Evolutionary conservation across 2,113 vertebrate species (phyloP).

Genomic region (Labeo catla): DNA sequence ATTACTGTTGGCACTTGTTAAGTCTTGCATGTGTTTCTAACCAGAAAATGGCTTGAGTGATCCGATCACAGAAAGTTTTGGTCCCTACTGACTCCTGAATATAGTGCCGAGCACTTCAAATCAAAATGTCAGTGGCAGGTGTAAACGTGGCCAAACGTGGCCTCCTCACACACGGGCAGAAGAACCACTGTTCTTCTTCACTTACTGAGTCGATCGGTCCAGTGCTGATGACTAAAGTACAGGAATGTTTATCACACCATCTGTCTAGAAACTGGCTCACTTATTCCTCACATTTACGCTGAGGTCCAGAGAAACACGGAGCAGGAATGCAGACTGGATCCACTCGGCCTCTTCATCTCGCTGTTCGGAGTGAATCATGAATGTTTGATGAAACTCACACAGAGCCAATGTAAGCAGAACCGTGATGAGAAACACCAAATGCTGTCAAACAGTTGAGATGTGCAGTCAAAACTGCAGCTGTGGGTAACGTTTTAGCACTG

Average conservation of each 20-base stretch:
- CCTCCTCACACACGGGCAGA: background rate
- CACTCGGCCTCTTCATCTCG: constrained; percentile 10
- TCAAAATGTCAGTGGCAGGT: background rate
- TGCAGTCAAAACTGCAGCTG: constrained; percentile 68
- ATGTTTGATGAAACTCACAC: constrained; percentile 69
- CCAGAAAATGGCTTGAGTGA: background rate
- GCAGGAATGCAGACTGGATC: constrained; percentile 51
- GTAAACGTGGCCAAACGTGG: background rate
- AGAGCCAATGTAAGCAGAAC: constrained; percentile 66
- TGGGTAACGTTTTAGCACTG: constrained; percentile 55
- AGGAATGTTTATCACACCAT: constrained; percentile 44
- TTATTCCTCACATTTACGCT: background rate
- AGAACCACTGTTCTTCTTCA: background rate
- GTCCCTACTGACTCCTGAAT: background rate
- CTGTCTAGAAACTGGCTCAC: background rate
- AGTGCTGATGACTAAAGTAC: constrained; percentile 33
- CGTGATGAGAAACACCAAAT: constrained; percentile 67
- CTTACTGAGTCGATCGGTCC: constrained; percentile 9
- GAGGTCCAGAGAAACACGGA: constrained; percentile 46
- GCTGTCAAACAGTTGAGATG: constrained; percentile 68
- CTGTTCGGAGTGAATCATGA: constrained; percentile 67
- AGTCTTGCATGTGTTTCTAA: background rate
- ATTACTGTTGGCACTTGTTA: background rate
- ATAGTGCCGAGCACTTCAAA: background rate
- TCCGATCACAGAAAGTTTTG: background rate